Base-by-base conservation (phyloP, 2,113 vertebrate species). In the Tringa solitaria region DNA sequence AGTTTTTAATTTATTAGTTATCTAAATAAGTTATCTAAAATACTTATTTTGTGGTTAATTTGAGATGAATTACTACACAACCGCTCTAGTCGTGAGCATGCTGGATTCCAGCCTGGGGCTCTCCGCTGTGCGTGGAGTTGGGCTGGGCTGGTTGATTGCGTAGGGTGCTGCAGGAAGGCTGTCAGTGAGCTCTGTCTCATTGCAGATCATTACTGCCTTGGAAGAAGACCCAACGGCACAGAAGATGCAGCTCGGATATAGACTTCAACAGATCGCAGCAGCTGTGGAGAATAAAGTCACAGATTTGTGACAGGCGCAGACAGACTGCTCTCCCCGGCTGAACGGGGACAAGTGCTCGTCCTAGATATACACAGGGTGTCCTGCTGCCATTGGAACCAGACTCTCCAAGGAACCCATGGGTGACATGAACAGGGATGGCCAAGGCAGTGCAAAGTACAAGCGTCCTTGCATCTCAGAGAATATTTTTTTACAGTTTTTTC, bases 221-320 rank as follows among this genome's bases (percentile, higher is more conserved):
- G 99, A 99, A 97, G 99, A 99, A 97, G 99, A 99, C 95, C 93
- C 98, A 67, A 99, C 99, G 0, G 99, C 99, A 53, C 99, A 99
- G 98, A 99, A 99, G 97, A 99, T 99, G 99, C 99, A 99, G 98
- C 98, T 99, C 1, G 99, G 99, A 45, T 99, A 99, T 85, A 98
- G 99, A 74, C 98, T 99, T 64, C 99, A 99, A 96, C 99, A 99
- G 98, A 99, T 99, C 1, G 99, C 99, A 5, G 99, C 99, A 3
- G 99, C 99, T 10, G 99, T 99, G 97, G 99, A 99, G 96, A 99
- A 99, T 94, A 99, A 99, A 98, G 99, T 99, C 97, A 99, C 99
- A 0, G 99, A 99, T 93, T 99, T 99, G 97, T 99, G 99, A 99
- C 97, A 65, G 91, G 90, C 64, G 32, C 90, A 92, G 80, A 95